A percentile compares a stretch with the other conserved stretches of the same genome.
These are phyloP conservation scores for Xiphophorus hellerii DNA, from an alignment of 2,113 vertebrate genomes.

Conservation along the genomic window DNA sequence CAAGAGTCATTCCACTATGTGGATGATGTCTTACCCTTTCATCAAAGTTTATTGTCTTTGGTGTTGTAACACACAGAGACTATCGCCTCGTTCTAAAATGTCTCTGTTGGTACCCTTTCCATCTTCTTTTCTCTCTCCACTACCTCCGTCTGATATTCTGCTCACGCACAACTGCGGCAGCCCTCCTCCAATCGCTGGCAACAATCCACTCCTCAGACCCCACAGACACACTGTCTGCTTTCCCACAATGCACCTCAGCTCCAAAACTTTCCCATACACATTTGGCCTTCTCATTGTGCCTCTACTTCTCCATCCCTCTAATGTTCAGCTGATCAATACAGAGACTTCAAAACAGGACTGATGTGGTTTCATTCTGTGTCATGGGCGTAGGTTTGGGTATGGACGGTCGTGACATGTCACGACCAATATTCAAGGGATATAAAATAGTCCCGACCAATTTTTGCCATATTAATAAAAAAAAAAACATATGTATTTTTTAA, in stretches of 20 bases:
- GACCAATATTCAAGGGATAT: too few species aligned
- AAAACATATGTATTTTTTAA: too few species aligned
- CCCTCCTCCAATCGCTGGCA: conserved; percentile 82
- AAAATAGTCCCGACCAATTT: too few species aligned
- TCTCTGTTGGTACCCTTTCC: conserved; percentile 54
- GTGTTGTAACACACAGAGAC: conserved; percentile 29
- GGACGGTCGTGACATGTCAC: too few species aligned
- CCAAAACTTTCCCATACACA: conserved; percentile 80
- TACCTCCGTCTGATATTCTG: conserved; percentile 75
- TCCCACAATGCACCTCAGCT: conserved; percentile 81
- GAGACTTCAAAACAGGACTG: too few species aligned
- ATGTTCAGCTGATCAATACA: too few species aligned
- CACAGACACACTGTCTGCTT: conserved; percentile 75
- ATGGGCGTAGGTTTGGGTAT: too few species aligned
- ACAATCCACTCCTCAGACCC: conserved; percentile 82
- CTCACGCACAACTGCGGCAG: conserved; percentile 82
- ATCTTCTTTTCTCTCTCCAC: conserved; percentile 52
- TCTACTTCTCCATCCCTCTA: conserved; percentile 67
- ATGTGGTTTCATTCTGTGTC: too few species aligned
- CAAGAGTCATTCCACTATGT: background rate
- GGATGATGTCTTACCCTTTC: conserved; percentile 24
- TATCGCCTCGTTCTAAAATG: conserved; percentile 56
- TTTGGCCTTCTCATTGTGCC: conserved; percentile 69
- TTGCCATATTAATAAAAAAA: too few species aligned
- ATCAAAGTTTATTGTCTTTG: conserved; percentile 32